Percentiles rank a stretch among this genome's conserved stretches.
phyloP scores from a whole-genome alignment of 2,797 vertebrate species.

The Steatocranus sp. region DNA sequence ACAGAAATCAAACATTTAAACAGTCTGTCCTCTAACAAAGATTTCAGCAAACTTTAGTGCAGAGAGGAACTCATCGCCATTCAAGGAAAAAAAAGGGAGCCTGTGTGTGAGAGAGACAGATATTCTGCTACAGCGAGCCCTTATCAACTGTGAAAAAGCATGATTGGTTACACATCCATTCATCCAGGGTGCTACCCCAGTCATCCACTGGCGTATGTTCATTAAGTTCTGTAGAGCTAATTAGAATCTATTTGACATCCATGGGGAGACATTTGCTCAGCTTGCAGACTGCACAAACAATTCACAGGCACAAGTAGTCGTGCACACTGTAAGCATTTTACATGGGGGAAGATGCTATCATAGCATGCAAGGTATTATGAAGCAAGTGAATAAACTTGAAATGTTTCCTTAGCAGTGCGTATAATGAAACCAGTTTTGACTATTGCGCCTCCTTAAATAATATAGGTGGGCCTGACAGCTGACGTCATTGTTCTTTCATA shows the following conservation, averaged over 20 bases:
- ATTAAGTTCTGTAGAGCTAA: conserved; percentile 68
- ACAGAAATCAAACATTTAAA: background rate
- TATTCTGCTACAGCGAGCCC: conserved; percentile 7
- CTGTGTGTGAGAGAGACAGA: background rate
- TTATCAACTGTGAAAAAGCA: conserved; percentile 43
- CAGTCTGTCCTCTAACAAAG: fast-evolving
- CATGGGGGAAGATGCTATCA: background rate
- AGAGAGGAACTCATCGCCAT: background rate
- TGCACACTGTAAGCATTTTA: conserved; percentile 4
- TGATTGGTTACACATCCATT: conserved; percentile 55
- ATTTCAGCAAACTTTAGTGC: background rate
- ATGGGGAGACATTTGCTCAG: conserved; percentile 55
- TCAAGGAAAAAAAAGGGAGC: fast-evolving
- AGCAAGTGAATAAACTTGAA: background rate
- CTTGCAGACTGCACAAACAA: conserved; percentile 55
- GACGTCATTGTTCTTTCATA: background rate
- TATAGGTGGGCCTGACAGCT: background rate
- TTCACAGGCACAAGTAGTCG: conserved; percentile 40
- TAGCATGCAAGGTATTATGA: conserved; percentile 3
- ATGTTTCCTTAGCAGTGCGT: conserved; percentile 19
- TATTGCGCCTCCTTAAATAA: background rate
- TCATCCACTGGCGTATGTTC: conserved; percentile 60
- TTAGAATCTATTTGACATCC: conserved; percentile 67
- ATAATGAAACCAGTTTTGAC: background rate
- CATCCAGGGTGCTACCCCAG: conserved; percentile 32